phyloP scores from a whole-genome alignment of 2,113 vertebrate species.

The Leptocoma aspasia region DNA sequence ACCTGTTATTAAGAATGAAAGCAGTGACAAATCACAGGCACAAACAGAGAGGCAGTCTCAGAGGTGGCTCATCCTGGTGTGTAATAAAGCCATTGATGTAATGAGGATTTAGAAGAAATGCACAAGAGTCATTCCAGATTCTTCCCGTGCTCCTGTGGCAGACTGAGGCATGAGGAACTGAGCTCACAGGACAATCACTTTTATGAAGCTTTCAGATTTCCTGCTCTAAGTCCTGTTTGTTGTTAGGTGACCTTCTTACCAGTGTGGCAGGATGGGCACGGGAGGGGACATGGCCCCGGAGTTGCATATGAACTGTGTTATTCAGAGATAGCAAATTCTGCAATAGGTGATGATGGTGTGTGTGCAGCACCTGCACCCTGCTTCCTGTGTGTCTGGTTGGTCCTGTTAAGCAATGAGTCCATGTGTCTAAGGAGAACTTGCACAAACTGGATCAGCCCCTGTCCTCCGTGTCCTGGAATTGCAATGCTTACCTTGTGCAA shows the following conservation, averaged over 20 bases:
- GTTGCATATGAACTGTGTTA: background rate
- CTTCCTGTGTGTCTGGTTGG: background rate
- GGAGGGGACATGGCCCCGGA: background rate
- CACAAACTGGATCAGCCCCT: background rate
- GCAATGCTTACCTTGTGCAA: background rate
- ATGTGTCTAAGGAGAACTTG: background rate
- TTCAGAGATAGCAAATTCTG: background rate
- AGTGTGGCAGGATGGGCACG: background rate
- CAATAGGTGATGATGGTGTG: background rate
- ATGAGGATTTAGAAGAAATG: background rate
- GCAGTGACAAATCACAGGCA: background rate
- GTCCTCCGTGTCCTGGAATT: background rate
- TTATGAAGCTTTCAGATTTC: background rate
- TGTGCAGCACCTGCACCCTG: background rate
- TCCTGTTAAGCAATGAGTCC: background rate
- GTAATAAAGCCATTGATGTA: background rate
- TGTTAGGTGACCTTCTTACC: background rate
- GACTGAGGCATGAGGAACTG: background rate
- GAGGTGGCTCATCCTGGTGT: background rate
- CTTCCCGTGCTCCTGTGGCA: background rate
- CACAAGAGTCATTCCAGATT: accelerated
- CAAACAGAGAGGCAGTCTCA: background rate
- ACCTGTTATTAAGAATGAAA: background rate
- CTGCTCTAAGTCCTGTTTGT: background rate
- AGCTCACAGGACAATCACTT: background rate